Percentiles rank a stretch among this genome's conserved stretches.
Evolutionary conservation across 1,140 invertebrate genomes (phyloP).

Genomic region (Daktulosphaira vitifoliae): DNA sequence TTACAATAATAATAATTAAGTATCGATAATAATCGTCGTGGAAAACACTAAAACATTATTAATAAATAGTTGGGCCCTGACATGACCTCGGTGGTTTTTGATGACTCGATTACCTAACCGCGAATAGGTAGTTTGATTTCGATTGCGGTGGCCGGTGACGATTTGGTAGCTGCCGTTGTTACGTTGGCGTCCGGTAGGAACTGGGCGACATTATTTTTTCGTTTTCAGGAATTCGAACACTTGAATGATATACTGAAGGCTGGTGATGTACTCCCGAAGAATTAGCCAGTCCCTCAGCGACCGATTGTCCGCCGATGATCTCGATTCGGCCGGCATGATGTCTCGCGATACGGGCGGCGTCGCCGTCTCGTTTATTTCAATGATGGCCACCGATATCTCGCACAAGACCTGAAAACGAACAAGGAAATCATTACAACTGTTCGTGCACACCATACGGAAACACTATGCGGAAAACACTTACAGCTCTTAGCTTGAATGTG

Average conservation of each 20-base stretch:
- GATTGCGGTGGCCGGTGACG: not conserved
- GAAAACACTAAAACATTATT: not conserved
- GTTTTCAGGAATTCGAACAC: constrained; percentile 46
- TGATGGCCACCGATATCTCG: constrained; percentile 50
- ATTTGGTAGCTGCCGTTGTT: not conserved
- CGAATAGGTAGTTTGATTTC: not conserved
- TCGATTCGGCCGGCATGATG: constrained; percentile 49
- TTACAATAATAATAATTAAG: not conserved
- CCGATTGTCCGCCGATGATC: constrained; percentile 44
- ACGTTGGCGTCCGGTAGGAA: too few species aligned
- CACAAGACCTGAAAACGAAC: constrained; percentile 48
- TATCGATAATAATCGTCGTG: not conserved
- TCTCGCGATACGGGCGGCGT: constrained; percentile 48
- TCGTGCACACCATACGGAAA: too few species aligned
- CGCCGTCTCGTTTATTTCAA: constrained; percentile 47
- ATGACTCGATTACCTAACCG: too few species aligned
- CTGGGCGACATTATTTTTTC: not conserved
- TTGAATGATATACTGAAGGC: constrained; percentile 51
- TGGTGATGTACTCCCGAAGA: constrained; percentile 57
- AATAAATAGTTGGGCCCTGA: too few species aligned
- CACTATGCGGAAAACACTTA: too few species aligned
- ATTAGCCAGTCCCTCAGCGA: constrained; percentile 57
- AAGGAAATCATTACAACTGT: constrained; percentile 21
- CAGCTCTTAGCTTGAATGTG: constrained; percentile 50
- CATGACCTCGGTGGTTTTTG: too few species aligned